phyloP scores from a whole-genome alignment of 2,113 vertebrate species.

The Pomatorhinus ruficollis region DNA sequence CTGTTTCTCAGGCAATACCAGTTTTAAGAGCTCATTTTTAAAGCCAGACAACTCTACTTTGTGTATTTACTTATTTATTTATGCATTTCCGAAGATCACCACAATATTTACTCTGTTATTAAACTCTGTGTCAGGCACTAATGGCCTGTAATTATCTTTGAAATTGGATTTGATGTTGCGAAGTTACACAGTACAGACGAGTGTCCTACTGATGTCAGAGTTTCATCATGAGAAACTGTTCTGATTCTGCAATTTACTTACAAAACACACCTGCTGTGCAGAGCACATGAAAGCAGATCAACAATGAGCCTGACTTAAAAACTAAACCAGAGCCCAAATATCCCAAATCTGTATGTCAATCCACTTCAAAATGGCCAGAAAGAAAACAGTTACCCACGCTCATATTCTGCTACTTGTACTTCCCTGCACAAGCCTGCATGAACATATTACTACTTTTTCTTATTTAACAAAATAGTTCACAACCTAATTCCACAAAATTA shows the following conservation, averaged over 20 bases:
- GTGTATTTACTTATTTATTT: conserved; percentile 57
- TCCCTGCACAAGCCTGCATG: background rate
- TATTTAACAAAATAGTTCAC: background rate
- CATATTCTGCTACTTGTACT: background rate
- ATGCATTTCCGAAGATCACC: conserved; percentile 60
- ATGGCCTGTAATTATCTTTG: conserved; percentile 60
- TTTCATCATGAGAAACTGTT: conserved; percentile 20
- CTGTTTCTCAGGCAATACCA: conserved; percentile 37
- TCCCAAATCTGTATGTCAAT: background rate
- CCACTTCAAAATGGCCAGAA: background rate
- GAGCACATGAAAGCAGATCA: background rate
- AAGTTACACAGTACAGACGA: conserved; percentile 37
- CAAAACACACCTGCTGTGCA: conserved; percentile 1
- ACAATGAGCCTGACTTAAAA: background rate
- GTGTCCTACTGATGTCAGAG: background rate
- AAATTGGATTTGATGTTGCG: conserved; percentile 46
- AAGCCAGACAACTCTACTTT: conserved; percentile 24
- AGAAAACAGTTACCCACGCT: background rate
- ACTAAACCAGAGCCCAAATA: background rate
- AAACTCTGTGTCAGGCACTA: conserved; percentile 50
- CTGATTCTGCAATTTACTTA: conserved; percentile 10
- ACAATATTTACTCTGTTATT: conserved; percentile 65
- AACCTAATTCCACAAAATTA: background rate
- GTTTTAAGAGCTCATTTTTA: conserved; percentile 28
- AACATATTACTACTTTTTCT: background rate